These are phyloP conservation scores for Monoplex corrugatus DNA, from an alignment of 2,888 invertebrate species.

Conservation along the genomic window DNA sequence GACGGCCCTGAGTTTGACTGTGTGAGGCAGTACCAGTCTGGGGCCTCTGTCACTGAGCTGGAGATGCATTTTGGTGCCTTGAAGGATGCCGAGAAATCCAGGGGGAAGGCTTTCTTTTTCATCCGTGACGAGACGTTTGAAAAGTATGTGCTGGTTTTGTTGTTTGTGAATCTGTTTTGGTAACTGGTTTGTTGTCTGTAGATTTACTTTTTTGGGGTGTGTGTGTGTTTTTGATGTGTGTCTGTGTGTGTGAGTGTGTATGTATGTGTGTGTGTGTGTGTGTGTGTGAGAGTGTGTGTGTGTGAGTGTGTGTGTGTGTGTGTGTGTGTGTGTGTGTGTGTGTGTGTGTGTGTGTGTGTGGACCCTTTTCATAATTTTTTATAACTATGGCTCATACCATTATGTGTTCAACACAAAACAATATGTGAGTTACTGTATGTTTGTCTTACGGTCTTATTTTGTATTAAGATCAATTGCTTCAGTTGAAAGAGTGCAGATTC, in stretches of 20 bases:
- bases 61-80: constrained; percentile 81
- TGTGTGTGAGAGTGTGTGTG: constrained; percentile 18
- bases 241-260: neutral
- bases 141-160: constrained; percentile 60
- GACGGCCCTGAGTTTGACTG: constrained; percentile 79
- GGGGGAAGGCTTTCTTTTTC: constrained; percentile 80
- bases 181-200: too few species aligned
- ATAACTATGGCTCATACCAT: too few species aligned
- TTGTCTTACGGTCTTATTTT: too few species aligned
- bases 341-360: too few species aligned
- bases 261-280: constrained; percentile 4
- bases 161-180: neutral
- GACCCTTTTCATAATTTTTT: too few species aligned
- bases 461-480: too few species aligned
- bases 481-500: too few species aligned
- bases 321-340: too few species aligned
- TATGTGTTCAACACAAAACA: too few species aligned
- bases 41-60: constrained; percentile 82
- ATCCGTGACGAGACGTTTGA: constrained; percentile 77
- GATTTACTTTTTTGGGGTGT: too few species aligned
- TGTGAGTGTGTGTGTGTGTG: neutral
- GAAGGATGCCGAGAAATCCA: constrained; percentile 62
- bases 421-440: too few species aligned
- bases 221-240: neutral
- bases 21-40: constrained; percentile 79